Percentiles rank a stretch among this genome's conserved stretches.
Conservation (phyloP, 1,140 invertebrate genomes). For the Ectropis grisescens region DNA sequence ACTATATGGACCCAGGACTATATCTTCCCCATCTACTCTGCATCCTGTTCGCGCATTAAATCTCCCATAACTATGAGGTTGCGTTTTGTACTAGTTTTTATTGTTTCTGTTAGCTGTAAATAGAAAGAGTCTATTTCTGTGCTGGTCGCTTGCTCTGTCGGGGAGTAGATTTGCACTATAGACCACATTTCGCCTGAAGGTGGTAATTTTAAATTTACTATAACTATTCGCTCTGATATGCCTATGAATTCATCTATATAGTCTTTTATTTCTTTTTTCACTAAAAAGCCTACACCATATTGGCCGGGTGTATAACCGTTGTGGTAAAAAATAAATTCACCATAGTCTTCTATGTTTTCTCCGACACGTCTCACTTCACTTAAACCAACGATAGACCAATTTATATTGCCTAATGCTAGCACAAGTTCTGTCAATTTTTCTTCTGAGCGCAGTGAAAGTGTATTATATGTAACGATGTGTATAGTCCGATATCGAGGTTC, state of each 20-base stretch:
- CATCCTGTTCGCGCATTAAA: neutral
- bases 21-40: neutral
- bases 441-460: constrained; percentile 7
- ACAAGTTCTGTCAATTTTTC: constrained; percentile 14
- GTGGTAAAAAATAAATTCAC: neutral
- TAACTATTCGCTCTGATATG: neutral
- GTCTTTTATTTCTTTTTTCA: neutral
- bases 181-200: neutral
- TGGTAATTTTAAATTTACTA: neutral
- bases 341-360: constrained; percentile 3
- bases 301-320: neutral
- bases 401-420: constrained; percentile 7
- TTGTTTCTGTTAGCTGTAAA: neutral
- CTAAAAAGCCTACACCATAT: neutral
- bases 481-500: too few species aligned
- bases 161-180: neutral
- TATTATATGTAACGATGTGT: constrained; percentile 10
- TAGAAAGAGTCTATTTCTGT: constrained; percentile 1
- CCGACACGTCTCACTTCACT: constrained; percentile 14
- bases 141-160: neutral
- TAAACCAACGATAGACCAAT: constrained; percentile 12
- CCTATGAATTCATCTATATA: neutral
- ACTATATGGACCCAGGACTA: neutral
- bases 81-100: neutral
- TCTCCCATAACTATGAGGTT: neutral